phyloP scores from a whole-genome alignment of 2,113 vertebrate genomes.

The Suncus etruscus region DNA sequence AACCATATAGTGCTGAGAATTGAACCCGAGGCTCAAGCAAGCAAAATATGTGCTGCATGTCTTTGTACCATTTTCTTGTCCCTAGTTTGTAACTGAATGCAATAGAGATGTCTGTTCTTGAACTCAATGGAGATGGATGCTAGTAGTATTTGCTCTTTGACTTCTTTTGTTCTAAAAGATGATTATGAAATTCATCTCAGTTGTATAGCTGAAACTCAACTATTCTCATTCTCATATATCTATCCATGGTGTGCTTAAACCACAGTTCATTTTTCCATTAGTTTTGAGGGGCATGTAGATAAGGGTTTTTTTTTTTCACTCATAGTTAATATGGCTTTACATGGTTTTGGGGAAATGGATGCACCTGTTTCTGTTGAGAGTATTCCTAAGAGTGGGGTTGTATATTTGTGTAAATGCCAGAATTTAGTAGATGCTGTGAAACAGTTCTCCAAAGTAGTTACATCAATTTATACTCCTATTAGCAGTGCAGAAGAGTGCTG shows the following conservation, averaged over 20 bases:
- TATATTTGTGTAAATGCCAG: background rate
- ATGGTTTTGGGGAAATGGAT: background rate
- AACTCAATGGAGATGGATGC: slow-evolving; percentile 12
- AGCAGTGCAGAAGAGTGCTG: background rate
- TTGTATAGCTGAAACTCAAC: background rate
- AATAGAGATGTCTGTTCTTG: slow-evolving; percentile 5
- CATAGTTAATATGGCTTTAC: background rate
- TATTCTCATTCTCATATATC: background rate
- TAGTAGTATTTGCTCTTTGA: background rate
- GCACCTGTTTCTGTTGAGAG: background rate
- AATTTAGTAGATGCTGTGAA: slow-evolving; percentile 21
- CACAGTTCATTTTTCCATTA: slow-evolving; percentile 21
- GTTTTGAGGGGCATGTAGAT: slow-evolving; percentile 1
- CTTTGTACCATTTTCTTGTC: too few relatives aligned
- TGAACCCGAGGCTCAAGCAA: too few relatives aligned
- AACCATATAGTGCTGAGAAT: too few relatives aligned
- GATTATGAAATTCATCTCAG: slow-evolving; percentile 10
- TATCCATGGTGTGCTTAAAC: background rate
- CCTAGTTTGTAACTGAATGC: too few relatives aligned
- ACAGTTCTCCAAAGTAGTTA: background rate
- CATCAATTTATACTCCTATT: background rate
- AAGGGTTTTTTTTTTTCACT: background rate
- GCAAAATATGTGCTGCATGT: too few relatives aligned
- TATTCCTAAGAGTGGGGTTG: background rate
- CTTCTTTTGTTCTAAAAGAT: slow-evolving; percentile 30